These are phyloP conservation scores for Lanius collurio DNA, from an alignment of 2,113 vertebrate species.

Conservation along the genomic window DNA sequence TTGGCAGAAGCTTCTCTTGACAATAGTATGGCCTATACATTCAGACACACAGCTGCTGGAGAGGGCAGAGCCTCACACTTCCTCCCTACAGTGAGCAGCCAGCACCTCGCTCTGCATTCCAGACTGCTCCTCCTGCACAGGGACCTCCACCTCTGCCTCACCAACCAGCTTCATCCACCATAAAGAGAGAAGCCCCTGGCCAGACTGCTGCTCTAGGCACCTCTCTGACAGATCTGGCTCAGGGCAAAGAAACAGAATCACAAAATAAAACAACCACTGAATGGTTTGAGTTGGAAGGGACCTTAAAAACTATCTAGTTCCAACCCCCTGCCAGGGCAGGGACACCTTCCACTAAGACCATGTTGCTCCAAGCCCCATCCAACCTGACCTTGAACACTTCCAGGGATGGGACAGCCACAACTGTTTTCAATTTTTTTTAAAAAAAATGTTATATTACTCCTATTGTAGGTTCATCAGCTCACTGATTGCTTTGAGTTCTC, in stretches of 20 bases:
- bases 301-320: background rate
- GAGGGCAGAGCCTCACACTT: background rate
- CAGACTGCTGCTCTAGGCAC: background rate
- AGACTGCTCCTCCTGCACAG: background rate
- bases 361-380: background rate
- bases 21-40: background rate
- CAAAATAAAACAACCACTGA: background rate
- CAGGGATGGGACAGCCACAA: background rate
- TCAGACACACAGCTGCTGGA: background rate
- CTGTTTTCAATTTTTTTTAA: background rate
- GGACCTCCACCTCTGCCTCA: background rate
- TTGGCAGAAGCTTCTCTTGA: background rate
- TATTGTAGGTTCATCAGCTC: background rate
- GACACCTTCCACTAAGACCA: background rate
- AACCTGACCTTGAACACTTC: background rate
- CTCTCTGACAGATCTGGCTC: background rate
- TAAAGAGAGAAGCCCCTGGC: background rate
- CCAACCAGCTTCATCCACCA: background rate
- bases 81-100: background rate
- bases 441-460: background rate
- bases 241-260: background rate
- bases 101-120: background rate
- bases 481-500: background rate
- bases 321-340: background rate
- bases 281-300: background rate